phyloP scores from a whole-genome alignment of 2,888 invertebrate species.

The Epirrhoe tristata region DNA sequence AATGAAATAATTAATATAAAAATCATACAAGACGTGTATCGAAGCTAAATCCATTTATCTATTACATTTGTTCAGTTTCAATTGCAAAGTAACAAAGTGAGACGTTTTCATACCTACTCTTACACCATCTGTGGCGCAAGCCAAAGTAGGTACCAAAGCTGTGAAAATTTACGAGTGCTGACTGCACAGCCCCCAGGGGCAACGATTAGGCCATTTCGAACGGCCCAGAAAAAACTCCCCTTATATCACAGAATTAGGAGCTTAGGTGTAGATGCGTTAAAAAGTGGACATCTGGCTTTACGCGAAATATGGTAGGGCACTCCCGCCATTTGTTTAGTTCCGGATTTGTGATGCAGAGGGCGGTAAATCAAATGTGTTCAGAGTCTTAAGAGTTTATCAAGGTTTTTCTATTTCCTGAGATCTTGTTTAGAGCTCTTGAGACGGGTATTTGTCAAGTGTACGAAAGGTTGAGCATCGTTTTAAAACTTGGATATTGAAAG shows the following conservation, averaged over 20 bases:
- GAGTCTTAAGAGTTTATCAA: constrained; percentile 11
- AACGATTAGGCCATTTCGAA: constrained; percentile 44
- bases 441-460: neutral
- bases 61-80: too few relatives aligned
- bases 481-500: too few relatives aligned
- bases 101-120: neutral
- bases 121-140: constrained; percentile 33
- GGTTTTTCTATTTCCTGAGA: neutral
- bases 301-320: constrained; percentile 41
- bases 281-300: constrained; percentile 43
- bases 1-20: too few relatives aligned
- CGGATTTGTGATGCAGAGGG: constrained; percentile 30
- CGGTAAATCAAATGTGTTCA: constrained; percentile 36
- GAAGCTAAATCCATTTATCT: too few relatives aligned
- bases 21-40: too few relatives aligned
- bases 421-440: neutral
- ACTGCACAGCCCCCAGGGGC: constrained; percentile 41
- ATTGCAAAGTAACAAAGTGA: neutral
- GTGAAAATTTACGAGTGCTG: constrained; percentile 58
- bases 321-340: constrained; percentile 38
- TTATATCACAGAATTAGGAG: constrained; percentile 61
- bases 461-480: neutral
- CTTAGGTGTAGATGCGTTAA: constrained; percentile 47
- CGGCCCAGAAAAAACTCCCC: constrained; percentile 55
- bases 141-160: constrained; percentile 55